phyloP scores from a whole-genome alignment of 2,888 invertebrate genomes.

The Trichogramma dendrolimi region DNA sequence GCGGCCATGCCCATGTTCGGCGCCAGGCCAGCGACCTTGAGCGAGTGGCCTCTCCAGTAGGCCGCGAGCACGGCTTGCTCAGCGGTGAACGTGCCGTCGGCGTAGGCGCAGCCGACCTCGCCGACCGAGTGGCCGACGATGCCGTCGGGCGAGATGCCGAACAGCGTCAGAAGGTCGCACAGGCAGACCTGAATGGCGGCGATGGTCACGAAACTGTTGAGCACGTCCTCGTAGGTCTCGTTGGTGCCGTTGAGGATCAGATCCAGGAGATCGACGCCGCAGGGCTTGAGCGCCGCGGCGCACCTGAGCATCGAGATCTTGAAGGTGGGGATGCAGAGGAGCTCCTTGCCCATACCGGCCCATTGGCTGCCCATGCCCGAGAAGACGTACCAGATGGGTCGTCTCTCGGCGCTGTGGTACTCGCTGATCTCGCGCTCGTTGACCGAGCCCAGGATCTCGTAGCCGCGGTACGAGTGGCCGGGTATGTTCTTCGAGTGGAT shows the following conservation, averaged over 20 bases:
- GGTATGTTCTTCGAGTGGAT: slow-evolving; percentile 67
- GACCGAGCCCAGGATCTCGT: slow-evolving; percentile 64
- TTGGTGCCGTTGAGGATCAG: slow-evolving; percentile 74
- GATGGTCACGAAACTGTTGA: slow-evolving; percentile 89
- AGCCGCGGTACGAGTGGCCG: slow-evolving; percentile 81
- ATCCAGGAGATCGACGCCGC: slow-evolving; percentile 78
- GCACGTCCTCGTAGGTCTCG: slow-evolving; percentile 75
- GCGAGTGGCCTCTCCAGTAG: slow-evolving; percentile 86
- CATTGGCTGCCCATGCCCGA: slow-evolving; percentile 99
- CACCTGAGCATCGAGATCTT: slow-evolving; percentile 72
- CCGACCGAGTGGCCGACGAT: slow-evolving; percentile 95
- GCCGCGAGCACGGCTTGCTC: slow-evolving; percentile 93
- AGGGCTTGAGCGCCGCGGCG: slow-evolving; percentile 71
- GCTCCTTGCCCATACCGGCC: slow-evolving; percentile 88
- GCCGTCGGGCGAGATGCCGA: slow-evolving; percentile 84
- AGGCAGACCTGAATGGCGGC: slow-evolving; percentile 94
- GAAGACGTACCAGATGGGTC: slow-evolving; percentile 92
- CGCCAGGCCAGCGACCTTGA: slow-evolving; percentile 67
- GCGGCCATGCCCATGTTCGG: slow-evolving; percentile 71
- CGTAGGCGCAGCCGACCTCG: slow-evolving; percentile 90
- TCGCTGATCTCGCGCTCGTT: slow-evolving; percentile 56
- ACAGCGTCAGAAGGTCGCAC: slow-evolving; percentile 75
- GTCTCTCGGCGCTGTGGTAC: slow-evolving; percentile 55
- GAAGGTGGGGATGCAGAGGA: slow-evolving; percentile 81
- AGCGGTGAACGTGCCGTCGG: slow-evolving; percentile 89